phyloP scores from a whole-genome alignment of 2,797 vertebrate species.

The Acrossocheilus wenchowensis region DNA sequence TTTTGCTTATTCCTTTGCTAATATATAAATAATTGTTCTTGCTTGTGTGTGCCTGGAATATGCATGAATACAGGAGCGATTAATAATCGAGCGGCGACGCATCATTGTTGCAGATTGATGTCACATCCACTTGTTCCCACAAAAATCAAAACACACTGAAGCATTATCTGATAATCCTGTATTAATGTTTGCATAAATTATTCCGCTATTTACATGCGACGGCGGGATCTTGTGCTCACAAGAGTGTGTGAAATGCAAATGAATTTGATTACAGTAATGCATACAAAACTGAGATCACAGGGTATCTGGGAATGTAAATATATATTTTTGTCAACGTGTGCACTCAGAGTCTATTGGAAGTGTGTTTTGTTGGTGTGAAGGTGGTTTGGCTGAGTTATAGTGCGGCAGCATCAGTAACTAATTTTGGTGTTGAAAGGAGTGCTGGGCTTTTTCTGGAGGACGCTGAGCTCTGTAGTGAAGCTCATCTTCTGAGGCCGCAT shows the following conservation, averaged over 20 bases:
- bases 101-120: constrained; percentile 32
- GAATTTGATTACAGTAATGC: constrained; percentile 45
- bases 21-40: constrained; percentile 34
- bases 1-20: constrained; percentile 23
- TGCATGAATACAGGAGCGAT: neutral
- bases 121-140: constrained; percentile 16
- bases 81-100: neutral
- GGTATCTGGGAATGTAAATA: constrained; percentile 25
- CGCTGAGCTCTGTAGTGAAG: constrained; percentile 29
- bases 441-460: constrained; percentile 31
- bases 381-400: neutral
- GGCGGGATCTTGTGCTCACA: constrained; percentile 36
- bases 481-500: constrained; percentile 17
- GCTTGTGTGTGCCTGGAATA: neutral
- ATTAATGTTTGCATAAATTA: constrained; percentile 49
- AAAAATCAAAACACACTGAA: constrained; percentile 25
- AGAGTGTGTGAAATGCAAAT: constrained; percentile 57
- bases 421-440: constrained; percentile 13
- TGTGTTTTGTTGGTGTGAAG: neutral
- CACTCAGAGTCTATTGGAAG: neutral
- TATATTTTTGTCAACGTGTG: constrained; percentile 6
- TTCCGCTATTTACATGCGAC: constrained; percentile 44
- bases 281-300: constrained; percentile 38
- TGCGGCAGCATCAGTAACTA: neutral
- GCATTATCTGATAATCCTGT: constrained; percentile 43